These are phyloP conservation scores for Eidolon dupreanum DNA, from an alignment of 2,797 vertebrate genomes.

Conservation along the genomic window DNA sequence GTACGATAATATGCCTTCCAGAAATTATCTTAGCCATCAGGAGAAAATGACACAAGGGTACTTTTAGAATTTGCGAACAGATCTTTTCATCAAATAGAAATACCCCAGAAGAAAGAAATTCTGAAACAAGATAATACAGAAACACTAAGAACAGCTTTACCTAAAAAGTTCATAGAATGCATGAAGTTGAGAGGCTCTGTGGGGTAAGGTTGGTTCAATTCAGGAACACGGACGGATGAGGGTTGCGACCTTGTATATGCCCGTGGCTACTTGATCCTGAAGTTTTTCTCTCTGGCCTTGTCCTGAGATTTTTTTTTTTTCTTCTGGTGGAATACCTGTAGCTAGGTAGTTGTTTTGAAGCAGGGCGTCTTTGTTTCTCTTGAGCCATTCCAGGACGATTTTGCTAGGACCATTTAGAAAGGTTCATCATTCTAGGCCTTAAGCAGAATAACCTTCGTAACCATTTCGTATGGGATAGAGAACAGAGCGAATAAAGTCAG, in stretches of 20 bases:
- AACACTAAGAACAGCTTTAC: conserved; percentile 14
- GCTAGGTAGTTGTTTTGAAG: not conserved
- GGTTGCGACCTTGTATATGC: not conserved
- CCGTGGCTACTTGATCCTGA: not conserved
- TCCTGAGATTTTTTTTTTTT: not conserved
- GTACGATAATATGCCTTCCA: conserved; percentile 22
- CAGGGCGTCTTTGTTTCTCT: not conserved
- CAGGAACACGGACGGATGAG: not conserved
- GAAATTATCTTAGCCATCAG: conserved; percentile 28
- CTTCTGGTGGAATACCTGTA: not conserved
- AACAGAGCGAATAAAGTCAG: not conserved
- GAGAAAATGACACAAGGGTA: not conserved
- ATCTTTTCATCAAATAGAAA: conserved; percentile 55
- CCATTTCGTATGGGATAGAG: not conserved
- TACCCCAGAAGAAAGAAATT: conserved; percentile 11
- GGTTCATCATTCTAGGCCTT: not conserved
- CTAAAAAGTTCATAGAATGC: not conserved
- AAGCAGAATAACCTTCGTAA: not conserved
- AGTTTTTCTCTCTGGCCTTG: not conserved
- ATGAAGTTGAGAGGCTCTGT: not conserved
- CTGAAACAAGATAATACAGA: not conserved
- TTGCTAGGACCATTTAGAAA: not conserved
- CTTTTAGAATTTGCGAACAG: conserved; percentile 58
- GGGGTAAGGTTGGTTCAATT: not conserved
- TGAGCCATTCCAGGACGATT: not conserved